Evolutionary conservation across 1,140 invertebrate species (phyloP), one percentile per base, ranked within the genome.

Genomic region (Drosophila elegans): DNA sequence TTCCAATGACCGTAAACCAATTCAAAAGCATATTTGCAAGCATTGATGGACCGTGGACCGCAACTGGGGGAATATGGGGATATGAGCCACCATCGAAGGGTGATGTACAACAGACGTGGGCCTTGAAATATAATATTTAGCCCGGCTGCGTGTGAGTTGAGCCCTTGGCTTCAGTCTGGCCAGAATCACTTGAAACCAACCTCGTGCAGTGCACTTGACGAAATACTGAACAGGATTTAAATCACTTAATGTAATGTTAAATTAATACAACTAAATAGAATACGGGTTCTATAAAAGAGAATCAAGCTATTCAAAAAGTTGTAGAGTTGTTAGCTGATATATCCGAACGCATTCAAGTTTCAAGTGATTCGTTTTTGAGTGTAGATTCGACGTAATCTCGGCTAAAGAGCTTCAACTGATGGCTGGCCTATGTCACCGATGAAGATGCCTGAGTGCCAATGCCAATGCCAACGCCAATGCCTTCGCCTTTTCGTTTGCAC

Each of bases 21-120:
- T 89, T 84, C 84, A 88, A 88, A 88, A 80, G 84, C 84, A 88
- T 89, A 88, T 88, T 84, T 89, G 84, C 80, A 88, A 78, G 84
- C 77, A 59, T 73, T 84, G 84, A 88, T 89, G 68, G 80, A 80
- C 76, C 84, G 56, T 63, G 75, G 63, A 69, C 61, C 76, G 53
- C 67, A 76, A 57, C 34, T 3, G 25, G 34, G 52, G 68, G 41
- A 38, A 10, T 27, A 27, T 9, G 38, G 11, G 16, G 9, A 52
- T 51, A 41, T 13, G 27, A 13, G 27, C 51, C 21, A 48, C 27
- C 32, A 49, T 7, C 45, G 54, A 38, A 36, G 25, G 62, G 13
- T 51, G 51, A 63, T 85, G 73, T 82, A 75, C 59, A 66, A 51
- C 55, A 60, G 69, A 49, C 52, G 49, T 46, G 68, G 13, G 36